A percentile compares a stretch with the other conserved stretches of the same genome.
Evolutionary conservation across 2,888 invertebrate species (phyloP).

Genomic region (Idaea dimidiata): DNA sequence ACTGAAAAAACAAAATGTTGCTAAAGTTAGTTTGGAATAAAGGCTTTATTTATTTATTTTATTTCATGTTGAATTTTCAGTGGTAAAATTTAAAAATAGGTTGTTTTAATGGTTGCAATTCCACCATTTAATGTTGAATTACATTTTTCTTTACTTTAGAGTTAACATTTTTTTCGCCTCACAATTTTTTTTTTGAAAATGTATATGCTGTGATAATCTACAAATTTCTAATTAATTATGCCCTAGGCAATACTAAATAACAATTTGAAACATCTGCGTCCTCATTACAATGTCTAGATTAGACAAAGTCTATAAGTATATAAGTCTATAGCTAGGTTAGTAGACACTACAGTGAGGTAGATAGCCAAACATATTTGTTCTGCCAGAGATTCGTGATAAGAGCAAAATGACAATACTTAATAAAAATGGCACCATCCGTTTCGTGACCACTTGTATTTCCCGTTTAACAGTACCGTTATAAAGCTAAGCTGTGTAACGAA

Average conservation of each 20-base stretch:
- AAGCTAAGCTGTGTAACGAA: constrained; percentile 51
- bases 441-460: constrained; percentile 56
- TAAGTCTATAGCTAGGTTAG: not conserved
- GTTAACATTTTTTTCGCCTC: too few relatives aligned
- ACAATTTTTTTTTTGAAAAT: too few relatives aligned
- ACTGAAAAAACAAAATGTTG: too few relatives aligned
- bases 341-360: not conserved
- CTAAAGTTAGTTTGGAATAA: too few relatives aligned
- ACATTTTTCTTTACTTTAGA: too few relatives aligned
- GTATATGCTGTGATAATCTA: too few relatives aligned
- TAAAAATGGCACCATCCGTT: constrained; percentile 58
- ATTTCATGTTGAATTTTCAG: too few relatives aligned
- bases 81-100: too few relatives aligned
- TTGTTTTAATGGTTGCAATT: too few relatives aligned
- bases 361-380: not conserved
- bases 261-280: constrained; percentile 37
- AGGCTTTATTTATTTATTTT: too few relatives aligned
- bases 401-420: constrained; percentile 49
- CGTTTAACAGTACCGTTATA: constrained; percentile 54
- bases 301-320: constrained; percentile 21
- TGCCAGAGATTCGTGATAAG: constrained; percentile 28
- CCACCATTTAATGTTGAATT: too few relatives aligned
- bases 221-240: not conserved
- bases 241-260: not conserved
- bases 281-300: constrained; percentile 34